These are phyloP conservation scores for Cephus rjabovi DNA, from an alignment of 2,888 invertebrate genomes.

Conservation along the genomic window DNA sequence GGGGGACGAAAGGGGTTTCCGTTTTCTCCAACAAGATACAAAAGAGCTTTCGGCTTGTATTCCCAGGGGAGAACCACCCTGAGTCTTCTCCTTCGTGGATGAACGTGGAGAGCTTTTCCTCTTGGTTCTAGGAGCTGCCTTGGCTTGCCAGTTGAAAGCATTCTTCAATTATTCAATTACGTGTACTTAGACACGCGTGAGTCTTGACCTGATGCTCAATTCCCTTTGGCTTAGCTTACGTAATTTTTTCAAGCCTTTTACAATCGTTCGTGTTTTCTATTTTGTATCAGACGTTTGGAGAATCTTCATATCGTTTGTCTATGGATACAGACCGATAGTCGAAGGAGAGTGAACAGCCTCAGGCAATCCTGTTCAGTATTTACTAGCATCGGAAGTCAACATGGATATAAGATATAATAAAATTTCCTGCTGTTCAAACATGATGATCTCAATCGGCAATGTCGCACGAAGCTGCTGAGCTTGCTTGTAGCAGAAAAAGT, in stretches of 20 bases:
- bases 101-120: constrained; percentile 26
- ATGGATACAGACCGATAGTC: background rate
- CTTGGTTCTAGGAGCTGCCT: constrained; percentile 24
- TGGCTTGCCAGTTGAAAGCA: constrained; percentile 51
- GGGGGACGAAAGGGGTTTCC: background rate
- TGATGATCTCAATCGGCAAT: background rate
- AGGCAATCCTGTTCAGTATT: constrained; percentile 15
- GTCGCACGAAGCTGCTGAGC: background rate
- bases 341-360: background rate
- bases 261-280: background rate
- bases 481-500: background rate
- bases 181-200: constrained; percentile 37
- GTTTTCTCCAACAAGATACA: constrained; percentile 7
- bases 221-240: background rate
- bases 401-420: constrained; percentile 17
- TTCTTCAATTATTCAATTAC: constrained; percentile 59
- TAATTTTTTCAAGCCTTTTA: background rate
- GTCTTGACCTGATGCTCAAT: background rate
- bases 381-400: constrained; percentile 30
- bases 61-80: constrained; percentile 34
- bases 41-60: constrained; percentile 32
- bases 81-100: constrained; percentile 21
- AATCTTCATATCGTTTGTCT: background rate
- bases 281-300: background rate
- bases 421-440: constrained; percentile 12